Percentiles rank a stretch among this genome's conserved stretches.
Conservation (phyloP, 2,888 invertebrate species). For the Hirudinaria manillensis region DNA sequence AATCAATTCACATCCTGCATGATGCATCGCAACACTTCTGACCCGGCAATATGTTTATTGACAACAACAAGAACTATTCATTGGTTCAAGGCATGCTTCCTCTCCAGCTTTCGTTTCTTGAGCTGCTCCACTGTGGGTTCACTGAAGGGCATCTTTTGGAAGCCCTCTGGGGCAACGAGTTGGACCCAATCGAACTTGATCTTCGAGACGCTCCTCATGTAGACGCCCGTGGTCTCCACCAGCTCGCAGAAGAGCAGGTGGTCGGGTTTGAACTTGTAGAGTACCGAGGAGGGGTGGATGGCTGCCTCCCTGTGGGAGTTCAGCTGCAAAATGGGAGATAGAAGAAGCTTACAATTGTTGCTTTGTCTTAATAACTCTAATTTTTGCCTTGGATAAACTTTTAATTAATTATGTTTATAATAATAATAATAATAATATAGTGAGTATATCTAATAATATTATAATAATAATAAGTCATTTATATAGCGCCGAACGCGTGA, state of each 20-base stretch:
- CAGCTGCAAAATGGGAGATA: background rate
- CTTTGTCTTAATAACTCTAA: background rate
- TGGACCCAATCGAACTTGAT: conserved; percentile 11
- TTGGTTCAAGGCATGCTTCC: conserved; percentile 17
- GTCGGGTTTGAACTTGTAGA: conserved; percentile 7
- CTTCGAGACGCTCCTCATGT: conserved; percentile 2
- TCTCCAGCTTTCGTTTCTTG: conserved; percentile 12
- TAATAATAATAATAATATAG: background rate
- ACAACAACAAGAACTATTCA: background rate
- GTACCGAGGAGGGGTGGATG: conserved; percentile 17
- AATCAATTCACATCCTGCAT: no score
- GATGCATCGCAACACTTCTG: no score
- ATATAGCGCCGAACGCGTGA: no score
- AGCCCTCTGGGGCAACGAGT: background rate
- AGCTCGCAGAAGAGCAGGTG: conserved; percentile 15
- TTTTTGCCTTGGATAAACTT: background rate
- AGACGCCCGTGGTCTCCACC: conserved; percentile 16
- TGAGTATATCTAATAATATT: no score
- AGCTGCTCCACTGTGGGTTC: background rate
- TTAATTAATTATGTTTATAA: no score
- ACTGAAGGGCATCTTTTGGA: conserved; percentile 4
- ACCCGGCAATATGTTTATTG: no score
- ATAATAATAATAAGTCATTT: no score
- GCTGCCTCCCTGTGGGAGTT: background rate
- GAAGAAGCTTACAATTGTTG: background rate